phyloP scores from a whole-genome alignment of 2,113 vertebrate species.

The Callionymus lyra region DNA sequence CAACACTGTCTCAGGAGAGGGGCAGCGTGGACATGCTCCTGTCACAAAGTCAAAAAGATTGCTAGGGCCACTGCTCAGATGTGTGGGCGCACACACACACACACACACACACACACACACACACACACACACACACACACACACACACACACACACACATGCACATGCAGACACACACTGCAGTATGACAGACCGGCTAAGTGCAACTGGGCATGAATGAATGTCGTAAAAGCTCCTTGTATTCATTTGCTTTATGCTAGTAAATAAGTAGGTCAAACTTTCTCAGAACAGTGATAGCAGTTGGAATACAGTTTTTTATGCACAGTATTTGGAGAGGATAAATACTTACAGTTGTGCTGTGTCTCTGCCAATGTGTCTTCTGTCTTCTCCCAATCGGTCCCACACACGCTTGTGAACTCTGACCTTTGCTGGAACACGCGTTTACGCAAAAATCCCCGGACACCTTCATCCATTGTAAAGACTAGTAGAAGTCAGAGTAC shows the following conservation, averaged over 20 bases:
- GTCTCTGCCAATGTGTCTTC: constrained; percentile 43
- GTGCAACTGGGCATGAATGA: constrained; percentile 1
- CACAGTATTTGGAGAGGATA: constrained; percentile 3
- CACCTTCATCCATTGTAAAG: constrained; percentile 55
- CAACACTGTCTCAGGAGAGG: constrained; percentile 51
- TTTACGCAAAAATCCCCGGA: constrained; percentile 50
- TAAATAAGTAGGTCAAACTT: no score
- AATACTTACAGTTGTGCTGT: constrained; percentile 61
- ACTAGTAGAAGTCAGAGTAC: constrained; percentile 21
- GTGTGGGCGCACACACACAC: neutral
- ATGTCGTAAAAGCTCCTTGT: no score
- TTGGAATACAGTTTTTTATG: constrained; percentile 9
- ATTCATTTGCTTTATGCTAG: no score
- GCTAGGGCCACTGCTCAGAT: constrained; percentile 31
- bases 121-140: neutral
- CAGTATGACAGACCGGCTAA: neutral
- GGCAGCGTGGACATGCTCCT: constrained; percentile 36
- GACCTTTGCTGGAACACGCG: constrained; percentile 46
- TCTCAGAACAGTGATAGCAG: no score
- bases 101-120: constrained; percentile 2
- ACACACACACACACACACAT: no score
- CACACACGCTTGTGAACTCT: constrained; percentile 39
- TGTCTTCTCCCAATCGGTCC: constrained; percentile 49
- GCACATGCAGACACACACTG: constrained; percentile 4
- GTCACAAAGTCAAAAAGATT: constrained; percentile 52